Base-by-base conservation (phyloP, 2,888 invertebrate species). In the Tinea trinotella region DNA sequence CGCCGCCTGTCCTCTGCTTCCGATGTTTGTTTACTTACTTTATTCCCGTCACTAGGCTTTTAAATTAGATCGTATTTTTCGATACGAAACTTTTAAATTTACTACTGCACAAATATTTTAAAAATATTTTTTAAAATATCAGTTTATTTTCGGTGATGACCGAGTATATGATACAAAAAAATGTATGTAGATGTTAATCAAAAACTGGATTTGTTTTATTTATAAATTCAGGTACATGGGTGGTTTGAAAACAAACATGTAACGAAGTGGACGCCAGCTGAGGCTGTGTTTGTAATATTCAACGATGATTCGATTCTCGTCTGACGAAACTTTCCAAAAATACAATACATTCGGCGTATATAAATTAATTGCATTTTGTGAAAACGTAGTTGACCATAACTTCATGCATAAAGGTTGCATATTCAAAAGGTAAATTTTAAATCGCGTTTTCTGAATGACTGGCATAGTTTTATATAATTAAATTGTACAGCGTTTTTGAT, bases 11-110 rank as follows among this genome's bases (percentile, higher is more conserved):
- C 52, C 40, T 4, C 53, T 15, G 6, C 53, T 53, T 53, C 53
- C 53, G 53, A 53, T 36, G 36, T 53, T 35, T 53, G 53, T 53
- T 53, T 53, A 36, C 53, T 36, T 34, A 15, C 24, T 50, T 12
- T 24, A 50, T 50, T 50, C 10, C 50, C 13, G 24, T 24, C 13
- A 24, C 50, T 24, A 50, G 24, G 24, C 50, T 24, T 50, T 48
- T 50, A 50, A 50, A 50, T 50, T 50, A 50, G 22, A 24, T 50
- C 50, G 50, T 19, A 46, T 17, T 19, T 46, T 10, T 7, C 3
- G 46, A 46, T 46, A 46, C 7, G 10, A 46, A 40, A 40, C 15
- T 15, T n/a, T 40, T 13, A 40, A 40, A 13, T 15, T 15, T 30
- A 10, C 30, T 30, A 30, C 30, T 30, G 40, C 40, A 40, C 12